Evolutionary conservation across 92 coral and sea anemone species (phyloP).

Genomic region (Umimayanthus chanpuru): DNA sequence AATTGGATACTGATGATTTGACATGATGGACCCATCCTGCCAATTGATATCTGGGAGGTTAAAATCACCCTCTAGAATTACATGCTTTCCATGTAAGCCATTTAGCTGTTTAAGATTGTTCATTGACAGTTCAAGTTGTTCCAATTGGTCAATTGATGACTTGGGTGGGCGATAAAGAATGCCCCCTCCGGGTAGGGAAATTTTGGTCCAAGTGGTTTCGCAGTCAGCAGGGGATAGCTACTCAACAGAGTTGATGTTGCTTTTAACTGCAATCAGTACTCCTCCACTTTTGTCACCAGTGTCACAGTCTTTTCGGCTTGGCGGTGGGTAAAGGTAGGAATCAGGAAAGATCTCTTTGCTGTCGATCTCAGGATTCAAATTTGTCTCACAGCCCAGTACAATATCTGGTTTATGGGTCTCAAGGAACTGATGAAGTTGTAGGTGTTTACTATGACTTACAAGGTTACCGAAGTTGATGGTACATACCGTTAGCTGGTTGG

Average conservation of each 20-base stretch:
- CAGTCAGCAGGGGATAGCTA: slow-evolving; percentile 17
- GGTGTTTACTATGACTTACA: too few species aligned
- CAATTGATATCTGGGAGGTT: too few species aligned
- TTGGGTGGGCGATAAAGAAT: slow-evolving; percentile 21
- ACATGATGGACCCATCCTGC: too few species aligned
- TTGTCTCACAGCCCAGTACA: too few species aligned
- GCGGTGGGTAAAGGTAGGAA: slow-evolving; percentile 45
- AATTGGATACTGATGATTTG: too few species aligned
- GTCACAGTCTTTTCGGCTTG: slow-evolving; percentile 30
- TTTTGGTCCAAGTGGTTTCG: neutral
- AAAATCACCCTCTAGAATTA: too few species aligned
- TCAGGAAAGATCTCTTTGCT: slow-evolving; percentile 1
- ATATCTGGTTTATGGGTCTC: too few species aligned
- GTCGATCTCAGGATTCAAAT: too few species aligned
- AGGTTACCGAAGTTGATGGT: too few species aligned
- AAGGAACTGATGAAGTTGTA: too few species aligned
- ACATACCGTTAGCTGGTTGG: too few species aligned
- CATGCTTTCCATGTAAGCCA: neutral
- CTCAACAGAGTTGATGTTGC: neutral
- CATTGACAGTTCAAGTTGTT: neutral
- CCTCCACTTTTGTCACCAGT: neutral
- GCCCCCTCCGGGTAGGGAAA: slow-evolving; percentile 16
- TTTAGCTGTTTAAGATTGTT: neutral
- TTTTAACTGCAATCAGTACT: slow-evolving; percentile 3
- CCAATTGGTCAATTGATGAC: neutral